Percentiles rank a stretch among this genome's conserved stretches.
Evolutionary conservation across 2,797 vertebrate genomes (phyloP).

Genomic region (Gallinago nigripennis): DNA sequence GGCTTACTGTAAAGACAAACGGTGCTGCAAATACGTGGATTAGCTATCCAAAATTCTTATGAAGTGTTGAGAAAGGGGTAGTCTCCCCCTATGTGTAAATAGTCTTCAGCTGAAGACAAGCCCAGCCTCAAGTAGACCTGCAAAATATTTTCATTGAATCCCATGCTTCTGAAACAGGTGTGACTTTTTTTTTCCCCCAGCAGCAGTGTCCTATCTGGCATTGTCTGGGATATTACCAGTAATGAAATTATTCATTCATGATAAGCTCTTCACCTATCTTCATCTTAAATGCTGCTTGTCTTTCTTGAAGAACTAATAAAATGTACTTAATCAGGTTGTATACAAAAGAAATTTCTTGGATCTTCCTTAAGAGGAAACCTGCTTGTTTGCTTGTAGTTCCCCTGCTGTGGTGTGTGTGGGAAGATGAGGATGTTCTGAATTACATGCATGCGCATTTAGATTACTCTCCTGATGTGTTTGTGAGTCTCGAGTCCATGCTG

Average conservation of each 20-base stretch:
- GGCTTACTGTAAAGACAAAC: background rate
- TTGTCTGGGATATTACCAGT: background rate
- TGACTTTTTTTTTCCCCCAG: background rate
- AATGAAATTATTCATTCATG: background rate
- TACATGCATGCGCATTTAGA: background rate
- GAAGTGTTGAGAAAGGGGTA: background rate
- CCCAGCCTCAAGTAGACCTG: background rate
- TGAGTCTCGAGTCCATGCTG: background rate
- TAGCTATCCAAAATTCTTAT: background rate
- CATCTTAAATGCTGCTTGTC: background rate
- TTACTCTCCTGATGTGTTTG: background rate
- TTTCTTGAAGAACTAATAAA: slow-evolving; percentile 3
- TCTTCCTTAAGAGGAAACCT: background rate
- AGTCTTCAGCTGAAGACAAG: background rate
- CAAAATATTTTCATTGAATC: background rate
- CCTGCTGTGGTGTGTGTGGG: background rate
- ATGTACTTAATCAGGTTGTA: background rate
- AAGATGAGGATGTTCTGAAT: background rate
- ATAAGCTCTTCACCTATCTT: background rate
- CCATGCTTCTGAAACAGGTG: background rate
- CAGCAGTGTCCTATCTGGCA: background rate
- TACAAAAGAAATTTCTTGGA: background rate
- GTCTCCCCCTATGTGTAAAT: background rate
- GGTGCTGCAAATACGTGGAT: background rate
- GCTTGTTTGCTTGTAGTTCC: background rate